These are phyloP conservation scores for Apis dorsata DNA, from an alignment of 1,140 invertebrate genomes.

Conservation along the genomic window DNA sequence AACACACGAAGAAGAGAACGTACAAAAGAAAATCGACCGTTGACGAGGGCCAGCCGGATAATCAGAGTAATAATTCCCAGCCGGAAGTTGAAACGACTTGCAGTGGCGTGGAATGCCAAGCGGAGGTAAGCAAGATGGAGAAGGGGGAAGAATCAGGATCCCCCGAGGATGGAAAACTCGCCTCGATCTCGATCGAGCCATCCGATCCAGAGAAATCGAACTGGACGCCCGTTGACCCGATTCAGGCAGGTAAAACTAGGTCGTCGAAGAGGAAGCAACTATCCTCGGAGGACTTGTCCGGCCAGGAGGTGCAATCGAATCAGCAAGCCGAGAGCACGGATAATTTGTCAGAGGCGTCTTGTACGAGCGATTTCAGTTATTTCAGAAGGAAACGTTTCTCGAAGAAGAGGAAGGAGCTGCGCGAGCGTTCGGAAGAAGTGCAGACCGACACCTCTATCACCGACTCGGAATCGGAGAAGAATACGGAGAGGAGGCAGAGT, in stretches of 20 bases:
- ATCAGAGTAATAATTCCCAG: not conserved
- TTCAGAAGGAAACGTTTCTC: slow-evolving; percentile 55
- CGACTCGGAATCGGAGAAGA: slow-evolving; percentile 24
- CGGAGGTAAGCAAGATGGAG: not conserved
- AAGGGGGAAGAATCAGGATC: slow-evolving; percentile 4
- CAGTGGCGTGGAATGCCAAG: not conserved
- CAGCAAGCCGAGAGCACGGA: slow-evolving; percentile 44
- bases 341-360: slow-evolving; percentile 49
- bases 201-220: slow-evolving; percentile 34
- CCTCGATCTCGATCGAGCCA: not conserved
- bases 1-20: slow-evolving; percentile 58
- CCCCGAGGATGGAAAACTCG: not conserved
- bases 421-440: not conserved
- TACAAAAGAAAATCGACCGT: slow-evolving; percentile 60
- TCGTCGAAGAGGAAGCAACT: slow-evolving; percentile 41
- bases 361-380: slow-evolving; percentile 49
- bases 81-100: not conserved
- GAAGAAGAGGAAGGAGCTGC: slow-evolving; percentile 48
- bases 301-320: not conserved
- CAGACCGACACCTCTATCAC: slow-evolving; percentile 24
- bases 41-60: slow-evolving; percentile 48
- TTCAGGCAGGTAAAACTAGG: not conserved
- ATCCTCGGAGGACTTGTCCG: slow-evolving; percentile 39
- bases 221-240: slow-evolving; percentile 31
- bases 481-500: slow-evolving; percentile 22